Base-by-base conservation (phyloP, 2,888 invertebrate species). In the Schizaphis graminum region DNA sequence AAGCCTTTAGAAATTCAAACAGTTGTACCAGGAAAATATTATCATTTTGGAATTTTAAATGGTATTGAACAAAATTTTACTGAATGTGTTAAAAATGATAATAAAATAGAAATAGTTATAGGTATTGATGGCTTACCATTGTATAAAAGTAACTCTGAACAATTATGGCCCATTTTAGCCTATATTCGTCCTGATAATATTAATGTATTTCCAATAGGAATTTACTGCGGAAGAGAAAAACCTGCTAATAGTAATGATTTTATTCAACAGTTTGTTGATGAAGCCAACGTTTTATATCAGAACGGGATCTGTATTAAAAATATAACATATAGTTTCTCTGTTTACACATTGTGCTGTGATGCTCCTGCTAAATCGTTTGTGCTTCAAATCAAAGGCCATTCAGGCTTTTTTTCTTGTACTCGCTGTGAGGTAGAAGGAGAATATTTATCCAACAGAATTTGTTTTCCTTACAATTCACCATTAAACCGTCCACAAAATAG, bases 361-460 rank as follows among this genome's bases (percentile, higher is more conserved):
- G 26, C 26, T 26, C 26, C 57, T 57, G 57, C 57, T 57, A 57
- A 28, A 57, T 57, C 57, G 3, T 57, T 57, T 57, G 57, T 57
- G 57, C 26, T 57, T 57, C 57, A 57, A 57, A 28, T 57, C 57
- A 28, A 57, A 57, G 10, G 26, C 57, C 8, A 57, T 57, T 57
- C 57, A 26, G 57, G 57, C 26, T 44, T 28, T 24, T 91, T 44
- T 67, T 77, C 67, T 49, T 91, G 91, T 91, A n/a, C 61, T 47
- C 67, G 49, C 35, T 91, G 91, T 44, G 49, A 91, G 24, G 77
- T 77, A n/a, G 53, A 77, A 77, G 91, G 67, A 49, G 77, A 44
- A 67, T 47, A 53, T 49, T 8, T 91, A 3, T 8, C 2, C 24
- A 41, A 84, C 44, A 61, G 77, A 91, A 67, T 44, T 47, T 44